Conservation (phyloP, 1,140 invertebrate species). For the Drosophila asahinai region DNA sequence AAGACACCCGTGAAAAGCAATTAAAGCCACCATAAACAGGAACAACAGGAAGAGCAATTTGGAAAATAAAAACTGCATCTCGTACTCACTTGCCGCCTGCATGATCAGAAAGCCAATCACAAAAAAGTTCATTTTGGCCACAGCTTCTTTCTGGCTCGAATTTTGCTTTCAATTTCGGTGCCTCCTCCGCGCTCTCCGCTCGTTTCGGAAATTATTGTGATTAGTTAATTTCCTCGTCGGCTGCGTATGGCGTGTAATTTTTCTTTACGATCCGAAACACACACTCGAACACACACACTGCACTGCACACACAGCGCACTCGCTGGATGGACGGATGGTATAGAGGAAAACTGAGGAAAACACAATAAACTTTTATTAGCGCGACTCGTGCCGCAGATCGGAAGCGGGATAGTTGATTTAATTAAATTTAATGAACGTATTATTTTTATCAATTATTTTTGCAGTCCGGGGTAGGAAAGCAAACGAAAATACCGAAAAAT, state of each 20-base stretch:
- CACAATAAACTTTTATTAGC: conserved; percentile 63
- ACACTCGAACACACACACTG: conserved; percentile 29
- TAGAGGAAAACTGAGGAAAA: conserved; percentile 39
- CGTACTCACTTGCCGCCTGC: conserved; percentile 83
- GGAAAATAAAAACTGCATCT: conserved; percentile 38
- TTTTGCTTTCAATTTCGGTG: conserved; percentile 40
- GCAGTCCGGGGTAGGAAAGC: conserved; percentile 25
- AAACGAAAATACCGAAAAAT: conserved; percentile 39
- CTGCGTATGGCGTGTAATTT: conserved; percentile 54
- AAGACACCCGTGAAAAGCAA: conserved; percentile 33
- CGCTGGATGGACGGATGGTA: conserved; percentile 2
- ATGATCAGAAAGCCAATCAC: conserved; percentile 83
- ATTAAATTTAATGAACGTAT: conserved; percentile 80
- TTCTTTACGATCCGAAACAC: conserved; percentile 35
- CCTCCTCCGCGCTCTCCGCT: conserved; percentile 6
- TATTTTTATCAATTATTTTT: conserved; percentile 56
- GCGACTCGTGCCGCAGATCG: conserved; percentile 69
- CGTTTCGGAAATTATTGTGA: conserved; percentile 27
- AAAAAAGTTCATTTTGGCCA: conserved; percentile 81
- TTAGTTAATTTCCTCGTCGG: conserved; percentile 58
- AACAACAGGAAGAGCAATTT: conserved; percentile 29
- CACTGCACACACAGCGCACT: conserved; percentile 2
- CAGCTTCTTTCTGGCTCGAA: conserved; percentile 31
- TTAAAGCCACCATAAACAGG: conserved; percentile 24
- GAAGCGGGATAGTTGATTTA: conserved; percentile 68